Evolutionary conservation across 2,797 vertebrate species (phyloP).

Genomic region (Pagetopsis macropterus): DNA sequence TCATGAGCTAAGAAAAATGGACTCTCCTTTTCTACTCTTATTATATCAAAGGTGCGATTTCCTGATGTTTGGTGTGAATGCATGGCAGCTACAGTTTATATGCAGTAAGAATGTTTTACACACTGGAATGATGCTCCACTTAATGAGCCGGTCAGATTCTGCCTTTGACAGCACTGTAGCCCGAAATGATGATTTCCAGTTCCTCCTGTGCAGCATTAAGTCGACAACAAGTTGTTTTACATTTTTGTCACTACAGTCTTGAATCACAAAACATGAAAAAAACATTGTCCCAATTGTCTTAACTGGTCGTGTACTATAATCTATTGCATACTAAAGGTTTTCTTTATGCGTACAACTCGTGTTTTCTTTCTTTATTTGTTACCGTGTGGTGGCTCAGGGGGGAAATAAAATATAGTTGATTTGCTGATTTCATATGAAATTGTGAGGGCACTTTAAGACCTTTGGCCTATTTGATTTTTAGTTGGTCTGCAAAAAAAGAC

Average conservation of each 20-base stretch:
- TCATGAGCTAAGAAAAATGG: slow-evolving; percentile 15
- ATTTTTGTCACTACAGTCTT: slow-evolving; percentile 59
- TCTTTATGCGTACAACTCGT: slow-evolving; percentile 8
- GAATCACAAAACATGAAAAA: slow-evolving; percentile 24
- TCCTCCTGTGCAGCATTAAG: slow-evolving; percentile 24
- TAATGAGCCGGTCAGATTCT: slow-evolving; percentile 11
- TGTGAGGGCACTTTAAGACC: neutral
- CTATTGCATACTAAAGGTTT: slow-evolving; percentile 28
- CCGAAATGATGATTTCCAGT: neutral
- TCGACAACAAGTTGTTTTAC: slow-evolving; percentile 12
- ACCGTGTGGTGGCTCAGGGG: neutral
- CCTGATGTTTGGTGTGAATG: slow-evolving; percentile 10
- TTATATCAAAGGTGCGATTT: slow-evolving; percentile 26
- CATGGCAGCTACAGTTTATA: slow-evolving; percentile 15
- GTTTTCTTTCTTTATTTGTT: slow-evolving; percentile 13
- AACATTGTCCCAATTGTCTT: slow-evolving; percentile 13
- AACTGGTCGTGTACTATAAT: slow-evolving; percentile 12
- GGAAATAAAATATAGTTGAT: neutral
- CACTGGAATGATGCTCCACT: slow-evolving; percentile 43
- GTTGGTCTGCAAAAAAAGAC: neutral
- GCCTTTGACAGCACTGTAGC: neutral
- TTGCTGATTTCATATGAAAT: neutral
- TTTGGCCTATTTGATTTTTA: neutral
- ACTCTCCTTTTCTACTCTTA: slow-evolving; percentile 23
- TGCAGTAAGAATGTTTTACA: slow-evolving; percentile 16